A percentile compares a stretch with the other conserved stretches of the same genome.
Conservation (phyloP, 2,888 invertebrate species). For the Uropetala carovei region DNA sequence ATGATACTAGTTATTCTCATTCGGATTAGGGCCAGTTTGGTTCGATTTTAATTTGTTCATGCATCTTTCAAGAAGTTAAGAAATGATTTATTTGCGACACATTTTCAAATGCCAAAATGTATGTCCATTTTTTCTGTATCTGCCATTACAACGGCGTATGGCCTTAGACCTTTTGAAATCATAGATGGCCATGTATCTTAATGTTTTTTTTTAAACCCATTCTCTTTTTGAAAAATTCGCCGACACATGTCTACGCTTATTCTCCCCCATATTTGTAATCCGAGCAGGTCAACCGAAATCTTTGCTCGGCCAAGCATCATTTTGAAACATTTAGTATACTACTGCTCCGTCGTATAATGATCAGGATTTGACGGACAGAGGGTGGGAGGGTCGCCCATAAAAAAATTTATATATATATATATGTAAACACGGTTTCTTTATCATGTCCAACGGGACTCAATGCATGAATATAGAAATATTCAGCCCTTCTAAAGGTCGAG, state of each 20-base stretch:
- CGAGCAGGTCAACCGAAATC: constrained; percentile 39
- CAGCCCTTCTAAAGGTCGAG: background rate
- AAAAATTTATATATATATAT: background rate
- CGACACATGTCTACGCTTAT: background rate
- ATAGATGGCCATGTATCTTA: background rate
- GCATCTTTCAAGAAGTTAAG: too few species aligned
- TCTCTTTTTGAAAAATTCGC: background rate
- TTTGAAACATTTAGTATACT: constrained; percentile 47
- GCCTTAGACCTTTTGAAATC: background rate
- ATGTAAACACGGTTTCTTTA: background rate
- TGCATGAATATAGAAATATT: constrained; percentile 61
- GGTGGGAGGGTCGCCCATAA: background rate
- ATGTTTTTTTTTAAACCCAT: background rate
- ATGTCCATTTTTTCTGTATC: background rate
- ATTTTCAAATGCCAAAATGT: background rate
- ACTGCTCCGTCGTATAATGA: constrained; percentile 37
- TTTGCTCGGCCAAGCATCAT: constrained; percentile 9
- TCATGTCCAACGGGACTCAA: background rate
- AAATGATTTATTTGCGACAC: background rate
- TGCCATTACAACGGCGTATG: background rate
- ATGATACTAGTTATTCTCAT: too few species aligned
- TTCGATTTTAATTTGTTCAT: too few species aligned
- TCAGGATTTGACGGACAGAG: constrained; percentile 19
- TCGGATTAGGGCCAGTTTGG: too few species aligned
- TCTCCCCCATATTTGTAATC: constrained; percentile 18